Conservation (phyloP, 2,113 vertebrate species). For the Bungarus multicinctus region DNA sequence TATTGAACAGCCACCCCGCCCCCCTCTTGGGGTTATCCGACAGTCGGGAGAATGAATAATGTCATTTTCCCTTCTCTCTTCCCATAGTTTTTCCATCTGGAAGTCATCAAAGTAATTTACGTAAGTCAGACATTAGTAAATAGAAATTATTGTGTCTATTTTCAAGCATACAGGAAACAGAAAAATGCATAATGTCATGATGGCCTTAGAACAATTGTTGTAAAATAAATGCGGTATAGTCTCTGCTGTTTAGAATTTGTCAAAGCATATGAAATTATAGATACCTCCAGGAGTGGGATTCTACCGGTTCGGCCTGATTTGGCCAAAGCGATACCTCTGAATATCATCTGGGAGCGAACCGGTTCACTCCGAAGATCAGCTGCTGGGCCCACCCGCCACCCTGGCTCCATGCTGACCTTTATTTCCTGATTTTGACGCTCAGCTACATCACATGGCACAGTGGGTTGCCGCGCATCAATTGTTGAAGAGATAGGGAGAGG, state of each 20-base stretch:
- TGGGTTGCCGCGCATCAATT: too few species aligned
- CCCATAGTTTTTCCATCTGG: background rate
- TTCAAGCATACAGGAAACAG: background rate
- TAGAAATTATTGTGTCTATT: background rate
- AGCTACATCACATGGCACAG: too few species aligned
- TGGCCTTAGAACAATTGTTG: background rate
- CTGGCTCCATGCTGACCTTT: too few species aligned
- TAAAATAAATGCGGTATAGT: background rate
- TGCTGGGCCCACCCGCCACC: too few species aligned
- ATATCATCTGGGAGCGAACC: too few species aligned
- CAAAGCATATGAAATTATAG: background rate
- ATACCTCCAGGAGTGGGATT: background rate
- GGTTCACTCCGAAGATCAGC: too few species aligned
- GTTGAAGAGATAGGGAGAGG: too few species aligned
- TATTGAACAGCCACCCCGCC: background rate
- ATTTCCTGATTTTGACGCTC: too few species aligned
- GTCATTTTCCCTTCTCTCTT: background rate
- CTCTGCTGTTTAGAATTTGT: background rate
- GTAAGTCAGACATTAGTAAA: background rate
- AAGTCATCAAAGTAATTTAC: background rate
- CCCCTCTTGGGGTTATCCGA: background rate
- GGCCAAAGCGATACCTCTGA: too few species aligned
- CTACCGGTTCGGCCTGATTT: too few species aligned
- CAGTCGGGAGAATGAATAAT: background rate
- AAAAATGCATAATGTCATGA: background rate